These are phyloP conservation scores for Spea multiplicata DNA, from an alignment of 2,113 vertebrate genomes.

Conservation along the genomic window DNA sequence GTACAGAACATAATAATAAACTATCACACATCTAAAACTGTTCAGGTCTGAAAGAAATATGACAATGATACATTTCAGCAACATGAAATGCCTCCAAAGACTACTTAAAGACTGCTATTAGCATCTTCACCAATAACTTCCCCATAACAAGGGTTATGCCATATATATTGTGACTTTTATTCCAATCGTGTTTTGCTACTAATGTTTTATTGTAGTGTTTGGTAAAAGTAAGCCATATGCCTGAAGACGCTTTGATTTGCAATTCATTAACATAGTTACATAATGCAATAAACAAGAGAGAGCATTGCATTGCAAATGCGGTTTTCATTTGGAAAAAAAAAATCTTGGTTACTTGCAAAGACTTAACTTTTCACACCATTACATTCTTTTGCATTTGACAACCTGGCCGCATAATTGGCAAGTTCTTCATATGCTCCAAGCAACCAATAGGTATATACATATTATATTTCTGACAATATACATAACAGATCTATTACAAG, in stretches of 20 bases:
- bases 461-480: too few relatives aligned
- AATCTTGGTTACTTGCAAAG: not conserved
- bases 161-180: not conserved
- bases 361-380: not conserved
- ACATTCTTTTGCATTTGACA: not conserved
- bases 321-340: not conserved
- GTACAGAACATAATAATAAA: too few relatives aligned
- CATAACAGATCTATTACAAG: too few relatives aligned
- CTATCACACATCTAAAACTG: too few relatives aligned
- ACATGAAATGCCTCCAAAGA: too few relatives aligned
- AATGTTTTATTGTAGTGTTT: not conserved
- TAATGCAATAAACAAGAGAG: not conserved
- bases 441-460: not conserved
- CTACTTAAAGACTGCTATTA: too few relatives aligned
- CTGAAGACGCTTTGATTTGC: not conserved
- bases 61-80: too few relatives aligned
- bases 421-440: not conserved
- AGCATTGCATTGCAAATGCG: not conserved
- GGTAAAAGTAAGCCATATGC: not conserved
- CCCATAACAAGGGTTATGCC: too few relatives aligned
- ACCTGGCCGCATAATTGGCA: not conserved
- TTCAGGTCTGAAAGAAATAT: too few relatives aligned
- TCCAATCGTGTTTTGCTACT: not conserved
- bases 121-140: too few relatives aligned
- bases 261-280: not conserved